Base-by-base conservation (phyloP, 2,888 invertebrate genomes). In the Hypercompe scribonia region DNA sequence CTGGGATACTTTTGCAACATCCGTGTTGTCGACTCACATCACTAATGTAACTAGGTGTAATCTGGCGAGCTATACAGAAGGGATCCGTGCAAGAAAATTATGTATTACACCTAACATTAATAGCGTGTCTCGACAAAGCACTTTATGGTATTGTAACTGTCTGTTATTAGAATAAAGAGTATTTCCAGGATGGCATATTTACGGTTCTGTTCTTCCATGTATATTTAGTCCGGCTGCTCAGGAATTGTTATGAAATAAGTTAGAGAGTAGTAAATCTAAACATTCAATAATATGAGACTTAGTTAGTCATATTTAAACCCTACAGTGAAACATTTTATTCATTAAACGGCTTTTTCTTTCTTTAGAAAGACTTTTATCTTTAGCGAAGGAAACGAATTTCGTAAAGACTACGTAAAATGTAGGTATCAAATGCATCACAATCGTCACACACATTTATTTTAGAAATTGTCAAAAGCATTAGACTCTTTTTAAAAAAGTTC, bases 31-130 rank as follows among this genome's bases (percentile, higher is more conserved):
- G 72, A 64, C 71, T 74, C 70, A 72, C 75, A 76, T 71, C 74
- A 70, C 74, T 73, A 82, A 79, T 75, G 82, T 81, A 86, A 75
- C 77, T 63, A 73, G 71, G 61, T 65, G 76, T 78, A 86, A 85
- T 88, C 86, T 76, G 73, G 72, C 42, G 71, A 79, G 71, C 66
- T 74, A 87, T 76, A 72, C 69, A 66, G 72, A 75, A 79, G 70
- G 75, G 71, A 71, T 76, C 68, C 68, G 61, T 77, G 50, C 36
- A 54, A 74, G 79, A 78, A 83, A 83, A 78, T 69, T 33, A 65
- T 78, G 76, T 71, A 74, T 77, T 75, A 72, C 72, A 74, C 54
- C 68, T 42, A 28, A 61, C 28, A 69, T 39, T 68, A 63, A 68
- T 65, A 54, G 74, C 54, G 54, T 68, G 42, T 46, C 46, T 65